A percentile compares a stretch with the other conserved stretches of the same genome.
Evolutionary conservation across 2,888 invertebrate species (phyloP).

Genomic region (Apamea sordens): DNA sequence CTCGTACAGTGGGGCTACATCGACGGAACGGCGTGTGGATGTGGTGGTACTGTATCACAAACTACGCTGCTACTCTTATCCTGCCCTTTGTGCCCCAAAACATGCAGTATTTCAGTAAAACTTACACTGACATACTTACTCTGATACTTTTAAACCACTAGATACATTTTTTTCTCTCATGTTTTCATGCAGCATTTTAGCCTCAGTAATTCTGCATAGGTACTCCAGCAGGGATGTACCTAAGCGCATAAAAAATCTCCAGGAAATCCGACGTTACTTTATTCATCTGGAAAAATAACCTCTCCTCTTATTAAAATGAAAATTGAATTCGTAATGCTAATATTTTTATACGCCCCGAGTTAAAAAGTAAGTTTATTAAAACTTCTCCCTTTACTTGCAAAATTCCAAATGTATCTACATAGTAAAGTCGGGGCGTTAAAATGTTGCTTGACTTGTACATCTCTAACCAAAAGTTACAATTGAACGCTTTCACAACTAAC

Average conservation of each 20-base stretch:
- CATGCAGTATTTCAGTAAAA: neutral
- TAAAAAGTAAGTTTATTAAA: slow-evolving; percentile 65
- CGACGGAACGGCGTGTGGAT: too few relatives aligned
- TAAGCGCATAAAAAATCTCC: slow-evolving; percentile 42
- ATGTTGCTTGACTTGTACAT: slow-evolving; percentile 46
- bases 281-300: slow-evolving; percentile 48
- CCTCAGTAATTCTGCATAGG: neutral
- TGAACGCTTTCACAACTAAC: slow-evolving; percentile 51
- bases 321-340: slow-evolving; percentile 65
- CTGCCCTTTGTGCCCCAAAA: too few relatives aligned
- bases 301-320: slow-evolving; percentile 56
- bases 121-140: neutral
- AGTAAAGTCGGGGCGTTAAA: slow-evolving; percentile 44
- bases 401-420: slow-evolving; percentile 44
- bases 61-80: too few relatives aligned
- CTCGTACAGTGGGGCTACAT: too few relatives aligned
- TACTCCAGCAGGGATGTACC: slow-evolving; percentile 1
- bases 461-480: slow-evolving; percentile 47
- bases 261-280: slow-evolving; percentile 43
- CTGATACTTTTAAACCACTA: neutral
- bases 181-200: slow-evolving; percentile 3
- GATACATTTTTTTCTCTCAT: neutral
- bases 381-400: slow-evolving; percentile 53
- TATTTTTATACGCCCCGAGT: slow-evolving; percentile 60
- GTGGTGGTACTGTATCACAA: too few relatives aligned